Evolutionary conservation across 2,797 vertebrate genomes (phyloP), one percentile per base, ranked within the genome.

Genomic region (Oreochromis mossambicus): DNA sequence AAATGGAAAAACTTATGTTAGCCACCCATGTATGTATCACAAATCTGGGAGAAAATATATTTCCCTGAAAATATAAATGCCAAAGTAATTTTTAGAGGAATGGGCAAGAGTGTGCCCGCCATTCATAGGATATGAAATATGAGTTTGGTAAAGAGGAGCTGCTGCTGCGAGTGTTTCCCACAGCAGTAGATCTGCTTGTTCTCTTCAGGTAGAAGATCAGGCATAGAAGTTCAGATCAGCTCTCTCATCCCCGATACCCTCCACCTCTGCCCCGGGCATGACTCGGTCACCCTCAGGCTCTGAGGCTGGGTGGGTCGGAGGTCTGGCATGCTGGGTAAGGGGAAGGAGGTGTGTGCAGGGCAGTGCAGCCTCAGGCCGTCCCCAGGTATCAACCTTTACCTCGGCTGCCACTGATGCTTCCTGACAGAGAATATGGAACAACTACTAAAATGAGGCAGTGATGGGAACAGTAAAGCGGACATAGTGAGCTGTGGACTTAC

Each of bases 341-440:
- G 36, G 77, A 83, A 86, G 93, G 95, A 97, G 97, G 96, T 97
- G 96, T 95, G 91, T 97, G 96, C 93, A 83, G 88, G 90, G 78
- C 85, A 89, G 94, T 82, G 90, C 91, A 93, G 97, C 97, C 95
- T 9, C 91, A 56, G 97, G 97, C 97, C 93, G 86, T 96, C 97
- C 96, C 36, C 56, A 92, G 96, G 94, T 93, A 89, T 93, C 78
- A 83, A 93, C 92, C 93, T 95, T 96, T 93, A 80, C 84, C 86
- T 83, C 19, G 84, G 83, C 94, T 91, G 89, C 90, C 84, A 58
- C 94, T 97, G 96, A 98, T 97, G 92, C 92, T 90, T 96, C 88
- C 21, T 97, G 97, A 98, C 98, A 97, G 85, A 86, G 29, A 81
- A 93, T 92, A 94, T 93, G 92, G 92, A 90, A 93, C 90, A 84